Percentiles rank a stretch among this genome's conserved stretches.
Conservation (phyloP, 2,797 vertebrate species). For the Platyrinchus mystaceus region DNA sequence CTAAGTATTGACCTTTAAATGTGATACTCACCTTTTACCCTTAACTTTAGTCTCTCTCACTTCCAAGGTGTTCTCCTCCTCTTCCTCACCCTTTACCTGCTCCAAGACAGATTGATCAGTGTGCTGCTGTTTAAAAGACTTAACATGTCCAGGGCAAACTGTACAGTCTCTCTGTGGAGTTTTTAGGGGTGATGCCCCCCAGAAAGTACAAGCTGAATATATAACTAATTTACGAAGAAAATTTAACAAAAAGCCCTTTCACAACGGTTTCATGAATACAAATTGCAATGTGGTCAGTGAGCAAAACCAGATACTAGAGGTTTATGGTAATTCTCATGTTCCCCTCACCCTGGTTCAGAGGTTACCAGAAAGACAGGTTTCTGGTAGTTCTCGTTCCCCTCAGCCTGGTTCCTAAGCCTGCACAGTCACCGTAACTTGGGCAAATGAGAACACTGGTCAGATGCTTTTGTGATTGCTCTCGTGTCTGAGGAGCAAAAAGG, state of each 20-base stretch:
- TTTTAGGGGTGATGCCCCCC: neutral
- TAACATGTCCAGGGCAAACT: rapidly evolving
- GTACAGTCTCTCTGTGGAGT: neutral
- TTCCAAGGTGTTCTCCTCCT: conserved; percentile 88
- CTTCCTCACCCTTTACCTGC: conserved; percentile 92
- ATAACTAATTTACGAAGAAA: neutral
- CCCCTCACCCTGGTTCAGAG: neutral
- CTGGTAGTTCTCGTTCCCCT: neutral
- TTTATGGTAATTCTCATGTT: neutral
- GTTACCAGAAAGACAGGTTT: neutral
- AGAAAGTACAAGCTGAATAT: neutral
- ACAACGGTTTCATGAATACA: neutral
- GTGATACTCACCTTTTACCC: conserved; percentile 83
- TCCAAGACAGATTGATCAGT: neutral
- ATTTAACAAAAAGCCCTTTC: rapidly evolving
- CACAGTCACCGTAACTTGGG: rapidly evolving
- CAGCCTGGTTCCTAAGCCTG: neutral
- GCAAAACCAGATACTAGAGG: neutral
- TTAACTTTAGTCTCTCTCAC: conserved; percentile 85
- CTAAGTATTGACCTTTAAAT: neutral
- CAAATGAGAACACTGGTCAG: rapidly evolving
- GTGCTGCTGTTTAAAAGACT: neutral
- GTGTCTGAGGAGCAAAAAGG: rapidly evolving
- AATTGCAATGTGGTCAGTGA: neutral
- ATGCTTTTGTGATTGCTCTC: neutral